These are phyloP conservation scores for Fulica atra DNA, from an alignment of 2,113 vertebrate species.

Conservation along the genomic window DNA sequence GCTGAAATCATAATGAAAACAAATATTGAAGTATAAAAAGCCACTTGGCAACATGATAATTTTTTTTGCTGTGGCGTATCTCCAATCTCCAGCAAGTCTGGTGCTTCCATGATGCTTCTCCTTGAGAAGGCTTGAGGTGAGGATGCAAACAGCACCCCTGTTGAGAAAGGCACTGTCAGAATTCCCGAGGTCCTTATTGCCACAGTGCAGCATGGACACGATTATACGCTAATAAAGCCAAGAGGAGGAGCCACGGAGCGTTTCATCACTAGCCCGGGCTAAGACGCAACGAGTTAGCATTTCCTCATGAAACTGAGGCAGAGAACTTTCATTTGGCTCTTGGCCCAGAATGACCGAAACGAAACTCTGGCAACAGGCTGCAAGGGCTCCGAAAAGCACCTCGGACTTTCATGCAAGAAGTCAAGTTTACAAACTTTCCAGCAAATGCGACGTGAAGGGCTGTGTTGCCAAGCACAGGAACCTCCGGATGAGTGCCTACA, in stretches of 20 bases:
- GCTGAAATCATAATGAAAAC: background rate
- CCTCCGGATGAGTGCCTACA: accelerated
- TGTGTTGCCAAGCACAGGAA: background rate
- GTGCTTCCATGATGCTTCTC: background rate
- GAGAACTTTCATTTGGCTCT: constrained; percentile 13
- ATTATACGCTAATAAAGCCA: background rate
- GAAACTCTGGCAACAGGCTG: background rate
- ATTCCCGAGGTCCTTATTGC: background rate
- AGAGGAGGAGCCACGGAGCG: constrained; percentile 10
- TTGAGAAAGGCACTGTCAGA: background rate
- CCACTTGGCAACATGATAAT: accelerated
- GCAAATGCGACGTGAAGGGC: background rate
- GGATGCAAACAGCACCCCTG: background rate
- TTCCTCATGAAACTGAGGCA: constrained; percentile 9
- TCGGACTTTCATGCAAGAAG: accelerated
- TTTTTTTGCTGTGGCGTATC: background rate
- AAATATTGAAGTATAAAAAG: background rate
- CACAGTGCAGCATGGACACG: background rate
- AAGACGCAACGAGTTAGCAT: background rate
- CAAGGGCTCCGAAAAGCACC: background rate
- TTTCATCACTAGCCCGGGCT: background rate
- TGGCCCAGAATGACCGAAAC: background rate
- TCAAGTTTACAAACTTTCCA: background rate
- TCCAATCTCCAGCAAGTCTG: background rate
- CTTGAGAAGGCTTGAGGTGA: background rate